Base-by-base conservation (phyloP, 2,797 vertebrate genomes). In the Cyclura pinguis region DNA sequence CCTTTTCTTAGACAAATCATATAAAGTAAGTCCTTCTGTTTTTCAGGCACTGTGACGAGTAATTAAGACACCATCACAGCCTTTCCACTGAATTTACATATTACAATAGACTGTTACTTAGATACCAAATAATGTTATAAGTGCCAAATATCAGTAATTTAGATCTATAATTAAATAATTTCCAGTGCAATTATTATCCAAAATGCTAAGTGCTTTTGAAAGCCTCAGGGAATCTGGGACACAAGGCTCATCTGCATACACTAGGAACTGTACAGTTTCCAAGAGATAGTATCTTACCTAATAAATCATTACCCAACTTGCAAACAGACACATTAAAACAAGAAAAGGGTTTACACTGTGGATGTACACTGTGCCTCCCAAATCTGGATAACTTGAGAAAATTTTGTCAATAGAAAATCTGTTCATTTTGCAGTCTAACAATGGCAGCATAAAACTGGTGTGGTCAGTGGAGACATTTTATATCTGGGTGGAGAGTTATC, bases 161-260 rank as follows among this genome's bases (percentile, higher is more conserved):
- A 89, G 59, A 89, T 27, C 22, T 82, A 89, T 69, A 77, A 91
- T 89, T 91, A 86, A 89, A 91, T 86, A 2, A 86, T 69, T 91
- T 67, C 47, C 57, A 55, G 18, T 82, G 69, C 77, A 86, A 69
- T 86, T 67, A 81, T 83, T 86, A 91, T 83, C 62, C 50, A 69
- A 50, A 83, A 64, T 50, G 47, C 22, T 89, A 52, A 89, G 35
- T 86, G 57, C 76, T 89, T 69, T 42, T 76, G 84, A 57, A 82
- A 88, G 69, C 69, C 72, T 76, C 35, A 38, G 84, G 84, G 59
- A 86, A 86, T 20, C 77, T 86, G 57, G 57, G 67, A 81, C 74
- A 82, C 55, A 88, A 81, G 18, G 67, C 69, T 86, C 27, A 82
- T 86, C 47, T 91, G 69, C 84, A 86, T 82, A 86, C 27, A 86